Evolutionary conservation across 2,888 invertebrate genomes (phyloP).

Genomic region (Diarsia mendica): DNA sequence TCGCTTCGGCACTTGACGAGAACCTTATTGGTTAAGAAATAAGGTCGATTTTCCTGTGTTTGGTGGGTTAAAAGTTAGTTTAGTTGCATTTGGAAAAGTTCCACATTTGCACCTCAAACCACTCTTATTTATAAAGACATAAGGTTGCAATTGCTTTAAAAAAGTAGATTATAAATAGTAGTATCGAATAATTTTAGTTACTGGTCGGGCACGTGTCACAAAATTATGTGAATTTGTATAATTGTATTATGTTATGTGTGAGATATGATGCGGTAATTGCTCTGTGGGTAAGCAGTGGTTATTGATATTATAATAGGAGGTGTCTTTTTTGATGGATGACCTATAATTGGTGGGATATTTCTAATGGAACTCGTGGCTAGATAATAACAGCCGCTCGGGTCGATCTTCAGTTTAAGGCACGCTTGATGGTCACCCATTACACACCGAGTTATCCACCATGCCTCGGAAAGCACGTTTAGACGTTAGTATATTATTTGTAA

Average conservation of each 20-base stretch:
- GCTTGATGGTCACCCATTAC: no score
- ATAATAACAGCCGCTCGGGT: no score
- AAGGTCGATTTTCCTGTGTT: constrained; percentile 8
- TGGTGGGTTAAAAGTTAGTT: background rate
- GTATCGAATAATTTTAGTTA: constrained; percentile 63
- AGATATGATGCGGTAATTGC: constrained; percentile 38
- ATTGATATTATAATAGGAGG: constrained; percentile 17
- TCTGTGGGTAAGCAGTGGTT: constrained; percentile 23
- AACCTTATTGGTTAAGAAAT: fast-evolving
- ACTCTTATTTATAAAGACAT: fast-evolving
- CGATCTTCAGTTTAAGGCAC: no score
- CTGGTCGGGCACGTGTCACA: constrained; percentile 59
- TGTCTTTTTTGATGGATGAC: constrained; percentile 8
- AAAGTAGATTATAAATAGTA: background rate
- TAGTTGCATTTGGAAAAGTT: background rate
- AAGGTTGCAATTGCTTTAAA: constrained; percentile 8
- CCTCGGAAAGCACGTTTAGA: no score
- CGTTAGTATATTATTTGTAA: no score
- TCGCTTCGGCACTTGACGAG: background rate
- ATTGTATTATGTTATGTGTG: constrained; percentile 62
- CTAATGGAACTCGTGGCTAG: background rate
- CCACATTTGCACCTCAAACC: background rate
- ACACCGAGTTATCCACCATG: no score
- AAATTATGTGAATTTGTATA: constrained; percentile 64
- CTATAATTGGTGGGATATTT: constrained; percentile 3